Base-by-base conservation (phyloP, 2,113 vertebrate genomes). In the Bettongia penicillata region DNA sequence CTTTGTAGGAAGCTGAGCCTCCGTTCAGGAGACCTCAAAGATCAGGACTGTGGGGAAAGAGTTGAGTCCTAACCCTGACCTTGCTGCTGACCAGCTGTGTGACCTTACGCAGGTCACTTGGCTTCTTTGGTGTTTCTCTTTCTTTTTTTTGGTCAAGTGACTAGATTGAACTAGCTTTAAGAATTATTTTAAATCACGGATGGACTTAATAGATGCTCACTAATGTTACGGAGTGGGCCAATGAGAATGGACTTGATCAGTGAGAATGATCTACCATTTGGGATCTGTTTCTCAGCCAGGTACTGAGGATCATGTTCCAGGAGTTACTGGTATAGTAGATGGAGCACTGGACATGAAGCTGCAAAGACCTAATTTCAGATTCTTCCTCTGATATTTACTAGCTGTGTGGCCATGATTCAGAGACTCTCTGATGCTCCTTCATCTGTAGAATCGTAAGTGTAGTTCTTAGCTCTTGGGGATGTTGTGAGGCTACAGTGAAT, bases 211-310 rank as follows among this genome's bases (percentile, higher is more conserved):
- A 43, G 19, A 16, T 43, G 1, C 68, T 84, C n/a, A 77, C 16
- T 43, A 7, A 19, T 43, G 22, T 22, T 68, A 68, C 3, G 6
- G 68, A 43, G n/a, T 84, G 68, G 68, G 16, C 14, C 68, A n/a
- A 37, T n/a, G 37, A n/a, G 61, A n/a, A n/a, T 19, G 16, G 31
- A 1, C 12, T 31, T 93, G 24, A 50, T 55, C 96, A 97, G 90
- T 47, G 91, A 50, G 57, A 31, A 43, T 12, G 8, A 14, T 37
- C 49, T 93, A 48, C 89, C 43, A 92, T 93, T 90, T 49, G 52
- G 31, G n/a, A 53, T 93, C 77, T 55, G 77, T 95, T 93, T 96
- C 49, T 96, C 23, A 55, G 95, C 89, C 48, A 51, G 22, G 14
- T 93, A 31, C 47, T 53, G 2, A 23, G 77, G 91, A 49, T 57